Evolutionary conservation across 2,797 vertebrate species (phyloP).

Genomic region (Clarias fuscus): DNA sequence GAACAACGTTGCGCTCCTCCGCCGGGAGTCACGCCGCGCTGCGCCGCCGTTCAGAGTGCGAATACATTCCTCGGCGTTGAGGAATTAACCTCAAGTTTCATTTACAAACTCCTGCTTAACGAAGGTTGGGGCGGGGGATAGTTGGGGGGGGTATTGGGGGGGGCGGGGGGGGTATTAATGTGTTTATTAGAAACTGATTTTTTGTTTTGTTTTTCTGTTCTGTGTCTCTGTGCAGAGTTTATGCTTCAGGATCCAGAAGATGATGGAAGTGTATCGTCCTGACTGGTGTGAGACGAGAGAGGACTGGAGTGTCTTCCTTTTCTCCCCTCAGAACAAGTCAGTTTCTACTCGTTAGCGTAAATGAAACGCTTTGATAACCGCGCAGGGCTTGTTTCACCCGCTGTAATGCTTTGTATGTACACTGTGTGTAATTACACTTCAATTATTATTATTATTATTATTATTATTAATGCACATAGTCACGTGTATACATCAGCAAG

Average conservation of each 20-base stretch:
- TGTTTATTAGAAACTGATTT: not conserved
- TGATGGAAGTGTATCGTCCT: constrained; percentile 93
- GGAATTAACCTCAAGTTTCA: constrained; percentile 18
- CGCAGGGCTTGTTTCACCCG: not conserved
- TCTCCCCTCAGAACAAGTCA: constrained; percentile 96
- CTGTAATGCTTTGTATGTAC: not conserved
- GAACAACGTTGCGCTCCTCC: constrained; percentile 32
- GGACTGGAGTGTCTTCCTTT: constrained; percentile 96
- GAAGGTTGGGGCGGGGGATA: no score
- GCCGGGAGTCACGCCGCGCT: constrained; percentile 24
- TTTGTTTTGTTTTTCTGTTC: not conserved
- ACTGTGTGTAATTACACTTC: not conserved
- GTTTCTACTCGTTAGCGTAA: constrained; percentile 40
- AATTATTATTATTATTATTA: not conserved
- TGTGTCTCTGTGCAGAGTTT: constrained; percentile 77
- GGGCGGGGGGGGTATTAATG: not conserved
- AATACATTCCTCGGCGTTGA: not conserved
- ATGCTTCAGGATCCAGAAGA: constrained; percentile 95
- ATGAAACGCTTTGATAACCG: not conserved
- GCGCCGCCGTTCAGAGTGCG: not conserved
- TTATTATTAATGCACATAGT: not conserved
- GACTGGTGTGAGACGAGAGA: constrained; percentile 93
- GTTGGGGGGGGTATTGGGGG: no score
- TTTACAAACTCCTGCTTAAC: not conserved
- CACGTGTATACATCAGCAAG: not conserved